These are phyloP conservation scores for Diarsia rubi DNA, from an alignment of 2,888 invertebrate species.

Conservation along the genomic window DNA sequence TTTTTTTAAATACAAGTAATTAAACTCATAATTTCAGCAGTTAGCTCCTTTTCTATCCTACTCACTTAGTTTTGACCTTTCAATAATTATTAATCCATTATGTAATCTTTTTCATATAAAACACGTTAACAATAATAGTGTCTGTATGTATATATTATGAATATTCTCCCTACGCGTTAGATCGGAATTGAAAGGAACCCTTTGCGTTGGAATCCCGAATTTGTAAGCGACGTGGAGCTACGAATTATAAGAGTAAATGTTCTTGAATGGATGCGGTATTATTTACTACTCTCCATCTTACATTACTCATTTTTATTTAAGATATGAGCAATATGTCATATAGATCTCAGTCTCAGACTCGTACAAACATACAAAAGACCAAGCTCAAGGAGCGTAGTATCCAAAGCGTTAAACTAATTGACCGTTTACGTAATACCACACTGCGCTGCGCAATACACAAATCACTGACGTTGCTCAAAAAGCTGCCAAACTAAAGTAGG, in stretches of 20 bases:
- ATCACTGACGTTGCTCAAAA: no score
- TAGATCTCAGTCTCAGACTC: no score
- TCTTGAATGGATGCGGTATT: neutral
- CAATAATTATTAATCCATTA: neutral
- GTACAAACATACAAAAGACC: no score
- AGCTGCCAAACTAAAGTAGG: no score
- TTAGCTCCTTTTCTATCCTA: neutral
- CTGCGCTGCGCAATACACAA: no score
- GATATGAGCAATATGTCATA: neutral
- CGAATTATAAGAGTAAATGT: neutral
- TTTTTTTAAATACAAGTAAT: no score
- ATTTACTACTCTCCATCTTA: neutral
- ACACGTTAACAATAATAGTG: constrained; percentile 1
- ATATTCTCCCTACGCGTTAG: constrained; percentile 21
- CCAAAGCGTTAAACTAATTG: no score
- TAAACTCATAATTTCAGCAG: no score
- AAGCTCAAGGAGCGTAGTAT: no score
- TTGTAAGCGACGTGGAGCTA: constrained; percentile 1
- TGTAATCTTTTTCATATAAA: neutral
- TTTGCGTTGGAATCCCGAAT: constrained; percentile 31
- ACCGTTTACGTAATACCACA: no score
- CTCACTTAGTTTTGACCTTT: neutral
- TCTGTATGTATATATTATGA: constrained; percentile 13
- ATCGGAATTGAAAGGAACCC: constrained; percentile 25
- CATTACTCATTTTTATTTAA: neutral